phyloP scores from a whole-genome alignment of 92 coral and sea anemone species.

The Micromussa lordhowensis region DNA sequence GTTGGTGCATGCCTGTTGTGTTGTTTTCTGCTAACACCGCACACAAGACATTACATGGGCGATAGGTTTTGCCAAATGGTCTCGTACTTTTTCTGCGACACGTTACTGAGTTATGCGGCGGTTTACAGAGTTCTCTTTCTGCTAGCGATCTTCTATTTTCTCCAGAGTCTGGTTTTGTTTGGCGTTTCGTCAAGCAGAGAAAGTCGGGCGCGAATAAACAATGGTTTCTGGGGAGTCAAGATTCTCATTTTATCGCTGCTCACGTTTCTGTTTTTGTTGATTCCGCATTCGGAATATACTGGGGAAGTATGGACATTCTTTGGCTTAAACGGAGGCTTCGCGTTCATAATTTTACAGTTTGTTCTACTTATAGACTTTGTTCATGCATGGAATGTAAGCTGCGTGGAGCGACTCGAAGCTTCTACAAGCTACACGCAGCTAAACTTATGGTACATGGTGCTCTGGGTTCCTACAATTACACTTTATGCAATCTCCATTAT shows the following conservation, averaged over 20 bases:
- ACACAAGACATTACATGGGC: slow-evolving; percentile 62
- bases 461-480: slow-evolving; percentile 87
- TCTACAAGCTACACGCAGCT: slow-evolving; percentile 62
- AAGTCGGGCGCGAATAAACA: slow-evolving; percentile 80
- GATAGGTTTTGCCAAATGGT: slow-evolving; percentile 84
- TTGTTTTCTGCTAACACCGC: slow-evolving; percentile 85
- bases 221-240: slow-evolving; percentile 88
- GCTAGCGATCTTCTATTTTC: slow-evolving; percentile 76
- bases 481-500: slow-evolving; percentile 87
- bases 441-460: slow-evolving; percentile 71
- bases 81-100: slow-evolving; percentile 85
- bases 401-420: slow-evolving; percentile 80
- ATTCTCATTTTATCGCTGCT: slow-evolving; percentile 65
- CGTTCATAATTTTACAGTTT: slow-evolving; percentile 88
- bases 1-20: slow-evolving; percentile 81
- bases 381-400: slow-evolving; percentile 82
- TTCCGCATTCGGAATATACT: slow-evolving; percentile 95
- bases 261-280: slow-evolving; percentile 75
- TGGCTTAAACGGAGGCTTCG: slow-evolving; percentile 95
- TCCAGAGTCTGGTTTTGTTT: slow-evolving; percentile 68
- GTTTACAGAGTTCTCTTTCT: slow-evolving; percentile 88
- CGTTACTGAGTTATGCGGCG: slow-evolving; percentile 86
- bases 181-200: slow-evolving; percentile 78
- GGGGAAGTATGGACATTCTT: slow-evolving; percentile 99
- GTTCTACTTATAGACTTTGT: slow-evolving; percentile 82